Percentiles rank a stretch among this genome's conserved stretches.
Conservation (phyloP, 2,113 vertebrate genomes). For the Hyperopisus bebe region DNA sequence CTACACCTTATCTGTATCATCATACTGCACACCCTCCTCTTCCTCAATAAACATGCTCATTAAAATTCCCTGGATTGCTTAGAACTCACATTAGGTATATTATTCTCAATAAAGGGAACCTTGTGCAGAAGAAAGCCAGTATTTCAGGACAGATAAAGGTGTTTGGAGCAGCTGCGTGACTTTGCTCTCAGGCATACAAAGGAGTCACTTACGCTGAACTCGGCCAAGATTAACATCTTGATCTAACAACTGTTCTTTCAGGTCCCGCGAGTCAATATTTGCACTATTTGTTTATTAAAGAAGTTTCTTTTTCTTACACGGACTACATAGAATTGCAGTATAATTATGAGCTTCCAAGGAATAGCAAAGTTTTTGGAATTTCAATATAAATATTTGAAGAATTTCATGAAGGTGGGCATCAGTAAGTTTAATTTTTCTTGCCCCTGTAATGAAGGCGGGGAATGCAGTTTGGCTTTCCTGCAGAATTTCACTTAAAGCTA, state of each 20-base stretch:
- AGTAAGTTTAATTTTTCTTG: neutral
- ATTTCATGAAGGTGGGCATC: neutral
- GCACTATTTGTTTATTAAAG: slow-evolving; percentile 9
- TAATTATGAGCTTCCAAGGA: neutral
- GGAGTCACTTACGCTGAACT: slow-evolving; percentile 16
- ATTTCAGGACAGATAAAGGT: slow-evolving; percentile 18
- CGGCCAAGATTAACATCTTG: slow-evolving; percentile 29
- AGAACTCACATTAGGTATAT: neutral
- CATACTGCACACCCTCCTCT: neutral
- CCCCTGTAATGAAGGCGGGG: neutral
- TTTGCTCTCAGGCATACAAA: slow-evolving; percentile 30
- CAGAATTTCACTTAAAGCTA: neutral
- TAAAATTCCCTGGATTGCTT: neutral
- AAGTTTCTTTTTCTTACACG: neutral
- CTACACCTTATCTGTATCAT: neutral
- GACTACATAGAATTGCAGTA: neutral
- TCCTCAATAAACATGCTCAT: neutral
- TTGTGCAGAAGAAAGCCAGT: neutral
- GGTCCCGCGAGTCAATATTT: slow-evolving; percentile 19
- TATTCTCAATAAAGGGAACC: neutral
- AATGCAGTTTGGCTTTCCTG: neutral
- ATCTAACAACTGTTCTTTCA: slow-evolving; percentile 7
- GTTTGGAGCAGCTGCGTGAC: slow-evolving; percentile 17
- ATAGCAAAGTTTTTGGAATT: neutral
- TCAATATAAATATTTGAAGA: neutral